Evolutionary conservation across 2,113 vertebrate genomes (phyloP).

Genomic region (Tetraodon nigroviridis): DNA sequence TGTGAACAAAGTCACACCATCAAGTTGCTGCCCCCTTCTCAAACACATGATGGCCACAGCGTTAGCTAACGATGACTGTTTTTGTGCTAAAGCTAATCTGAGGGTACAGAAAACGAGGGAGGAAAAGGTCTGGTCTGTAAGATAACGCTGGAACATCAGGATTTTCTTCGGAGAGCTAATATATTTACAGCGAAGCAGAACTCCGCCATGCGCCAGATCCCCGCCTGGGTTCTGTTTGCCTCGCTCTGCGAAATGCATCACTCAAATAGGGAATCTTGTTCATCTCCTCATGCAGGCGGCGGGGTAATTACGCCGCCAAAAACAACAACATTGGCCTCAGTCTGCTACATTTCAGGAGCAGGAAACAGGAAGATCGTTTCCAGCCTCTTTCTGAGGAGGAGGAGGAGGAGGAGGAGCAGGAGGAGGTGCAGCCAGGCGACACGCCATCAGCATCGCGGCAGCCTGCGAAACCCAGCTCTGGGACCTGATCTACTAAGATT

Average conservation of each 20-base stretch:
- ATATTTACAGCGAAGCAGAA: background rate
- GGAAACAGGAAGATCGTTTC: slow-evolving; percentile 10
- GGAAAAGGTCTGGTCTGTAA: too few species aligned
- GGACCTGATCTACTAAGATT: slow-evolving; percentile 38
- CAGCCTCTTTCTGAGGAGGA: background rate
- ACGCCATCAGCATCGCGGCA: slow-evolving; percentile 9
- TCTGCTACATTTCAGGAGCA: slow-evolving; percentile 11
- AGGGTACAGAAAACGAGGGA: too few species aligned
- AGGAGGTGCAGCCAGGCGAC: slow-evolving; percentile 9
- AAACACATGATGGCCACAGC: too few species aligned
- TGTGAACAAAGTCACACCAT: too few species aligned
- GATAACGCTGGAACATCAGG: too few species aligned
- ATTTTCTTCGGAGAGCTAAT: background rate
- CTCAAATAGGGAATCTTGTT: slow-evolving; percentile 6
- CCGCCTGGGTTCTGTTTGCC: slow-evolving; percentile 10
- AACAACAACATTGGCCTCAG: background rate
- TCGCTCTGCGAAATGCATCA: slow-evolving; percentile 2
- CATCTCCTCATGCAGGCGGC: background rate
- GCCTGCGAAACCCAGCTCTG: slow-evolving; percentile 15
- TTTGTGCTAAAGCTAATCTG: too few species aligned
- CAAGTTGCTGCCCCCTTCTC: too few species aligned
- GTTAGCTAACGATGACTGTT: too few species aligned
- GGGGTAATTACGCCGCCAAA: slow-evolving; percentile 10
- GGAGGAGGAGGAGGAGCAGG: background rate
- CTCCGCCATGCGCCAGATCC: background rate